Conservation (phyloP, 2,113 vertebrate species). For the Mormyrus lacerda region DNA sequence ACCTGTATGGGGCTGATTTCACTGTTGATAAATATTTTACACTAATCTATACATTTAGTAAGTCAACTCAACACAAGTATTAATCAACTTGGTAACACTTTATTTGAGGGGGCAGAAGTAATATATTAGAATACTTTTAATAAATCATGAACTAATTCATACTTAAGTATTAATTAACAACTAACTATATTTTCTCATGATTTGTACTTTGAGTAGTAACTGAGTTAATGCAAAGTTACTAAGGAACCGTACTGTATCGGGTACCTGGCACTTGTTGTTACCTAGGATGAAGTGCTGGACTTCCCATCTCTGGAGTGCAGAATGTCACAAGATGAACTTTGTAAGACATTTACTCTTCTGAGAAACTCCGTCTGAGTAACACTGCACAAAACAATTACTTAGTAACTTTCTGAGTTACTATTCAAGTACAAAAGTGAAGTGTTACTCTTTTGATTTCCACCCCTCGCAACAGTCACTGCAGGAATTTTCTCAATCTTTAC, state of each 20-base stretch:
- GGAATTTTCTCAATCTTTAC: not conserved
- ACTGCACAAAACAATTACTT: not conserved
- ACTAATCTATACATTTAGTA: not conserved
- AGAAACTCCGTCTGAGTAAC: not conserved
- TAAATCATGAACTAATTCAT: not conserved
- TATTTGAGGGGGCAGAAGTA: no score
- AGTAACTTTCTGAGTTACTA: no score
- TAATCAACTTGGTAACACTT: no score
- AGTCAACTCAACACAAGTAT: not conserved
- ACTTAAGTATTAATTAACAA: not conserved
- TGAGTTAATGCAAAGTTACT: not conserved
- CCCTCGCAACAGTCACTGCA: not conserved
- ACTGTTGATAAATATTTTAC: not conserved
- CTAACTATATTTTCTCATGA: not conserved
- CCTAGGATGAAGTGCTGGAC: no score
- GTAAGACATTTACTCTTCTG: not conserved
- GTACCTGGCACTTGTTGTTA: not conserved
- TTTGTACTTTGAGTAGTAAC: not conserved
- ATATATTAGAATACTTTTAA: not conserved
- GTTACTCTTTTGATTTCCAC: not conserved
- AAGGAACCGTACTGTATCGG: not conserved
- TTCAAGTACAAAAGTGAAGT: not conserved
- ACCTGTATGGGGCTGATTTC: no score
- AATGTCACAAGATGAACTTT: no score
- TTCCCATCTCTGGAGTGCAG: no score